Base-by-base conservation (phyloP, 2,113 vertebrate species). In the Seriola rivoliana region DNA sequence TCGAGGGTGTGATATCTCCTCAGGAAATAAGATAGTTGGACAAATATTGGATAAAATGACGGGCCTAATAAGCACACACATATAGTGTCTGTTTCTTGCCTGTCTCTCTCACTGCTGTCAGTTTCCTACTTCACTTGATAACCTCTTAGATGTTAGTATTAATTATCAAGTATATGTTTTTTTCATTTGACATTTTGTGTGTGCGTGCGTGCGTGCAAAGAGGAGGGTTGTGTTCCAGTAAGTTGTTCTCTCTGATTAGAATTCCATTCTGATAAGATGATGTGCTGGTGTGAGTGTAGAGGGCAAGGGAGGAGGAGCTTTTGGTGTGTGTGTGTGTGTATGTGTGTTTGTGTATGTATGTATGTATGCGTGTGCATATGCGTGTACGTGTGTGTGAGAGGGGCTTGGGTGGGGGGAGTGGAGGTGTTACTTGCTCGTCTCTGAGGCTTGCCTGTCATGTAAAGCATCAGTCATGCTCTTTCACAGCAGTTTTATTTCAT, bases 401-500 rank as follows among this genome's bases (percentile, higher is more conserved):
- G 42, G 11, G 32, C 1, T 42, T 0, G 21, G 11, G 16, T 25
- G 32, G 29, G 14, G 42, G n/a, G 25, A 52, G 52, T 40, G 85
- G 83, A 92, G 92, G 90, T 91, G 90, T 91, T 89, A 70, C 85
- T 81, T 75, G 76, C 86, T 74, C 69, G 89, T 94, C 91, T 94
- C 92, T 72, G 68, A 90, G 91, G 91, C 85, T 89, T 66, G 89
- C 86, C 91, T 94, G 93, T 91, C 93, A 91, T 94, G 94, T 93
- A 93, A 87, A 78, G 89, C 92, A 95, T 95, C 93, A 93, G 86
- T 95, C 94, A 94, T 93, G 93, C 91, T 92, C 93, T 93, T 94
- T 95, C 80, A 84, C 85, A 91, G 89, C 88, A 85, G 90, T 92
- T 94, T 95, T 92, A 93, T 94, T 94, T 94, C 90, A 93, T 92